Percentiles rank a stretch among this genome's conserved stretches.
Evolutionary conservation across 1,140 invertebrate species (phyloP).

Genomic region (Drosophila neocordata): DNA sequence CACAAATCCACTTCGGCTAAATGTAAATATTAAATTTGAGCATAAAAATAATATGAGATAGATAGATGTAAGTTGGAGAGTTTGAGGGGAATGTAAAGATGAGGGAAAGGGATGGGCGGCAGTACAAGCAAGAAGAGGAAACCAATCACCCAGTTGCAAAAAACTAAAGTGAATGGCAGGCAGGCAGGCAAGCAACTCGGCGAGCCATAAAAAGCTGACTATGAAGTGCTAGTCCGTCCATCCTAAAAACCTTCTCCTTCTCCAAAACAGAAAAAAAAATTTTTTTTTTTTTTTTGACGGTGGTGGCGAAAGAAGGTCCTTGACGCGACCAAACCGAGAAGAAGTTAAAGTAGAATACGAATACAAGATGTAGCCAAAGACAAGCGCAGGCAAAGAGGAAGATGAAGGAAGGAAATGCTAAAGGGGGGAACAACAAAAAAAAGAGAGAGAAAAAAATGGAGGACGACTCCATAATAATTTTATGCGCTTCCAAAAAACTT

Average conservation of each 20-base stretch:
- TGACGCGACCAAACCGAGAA: constrained; percentile 58
- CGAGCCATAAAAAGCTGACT: constrained; percentile 58
- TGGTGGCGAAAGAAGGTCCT: constrained; percentile 37
- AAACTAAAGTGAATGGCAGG: constrained; percentile 53
- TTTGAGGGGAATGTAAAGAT: neutral
- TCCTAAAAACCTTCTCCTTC: neutral
- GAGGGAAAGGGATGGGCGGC: neutral
- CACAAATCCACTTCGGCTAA: constrained; percentile 74
- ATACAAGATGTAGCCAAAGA: constrained; percentile 2
- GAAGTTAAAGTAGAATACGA: constrained; percentile 18
- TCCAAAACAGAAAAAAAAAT: neutral
- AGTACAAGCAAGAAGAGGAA: constrained; percentile 16
- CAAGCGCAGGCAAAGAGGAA: neutral
- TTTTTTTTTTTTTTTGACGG: too few relatives aligned
- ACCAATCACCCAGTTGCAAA: constrained; percentile 43
- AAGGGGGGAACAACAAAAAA: too few relatives aligned
- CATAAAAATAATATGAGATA: constrained; percentile 69
- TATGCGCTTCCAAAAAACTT: constrained; percentile 81
- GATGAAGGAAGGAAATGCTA: neutral
- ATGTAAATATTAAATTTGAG: constrained; percentile 78
- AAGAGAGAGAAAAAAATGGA: constrained; percentile 32
- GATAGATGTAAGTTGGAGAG: neutral
- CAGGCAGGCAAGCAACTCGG: neutral
- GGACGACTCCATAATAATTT: constrained; percentile 79
- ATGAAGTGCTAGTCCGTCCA: constrained; percentile 61